Percentiles rank a stretch among this genome's conserved stretches.
These are phyloP conservation scores for Martes martes DNA, from an alignment of 2,113 vertebrate species.

Conservation along the genomic window DNA sequence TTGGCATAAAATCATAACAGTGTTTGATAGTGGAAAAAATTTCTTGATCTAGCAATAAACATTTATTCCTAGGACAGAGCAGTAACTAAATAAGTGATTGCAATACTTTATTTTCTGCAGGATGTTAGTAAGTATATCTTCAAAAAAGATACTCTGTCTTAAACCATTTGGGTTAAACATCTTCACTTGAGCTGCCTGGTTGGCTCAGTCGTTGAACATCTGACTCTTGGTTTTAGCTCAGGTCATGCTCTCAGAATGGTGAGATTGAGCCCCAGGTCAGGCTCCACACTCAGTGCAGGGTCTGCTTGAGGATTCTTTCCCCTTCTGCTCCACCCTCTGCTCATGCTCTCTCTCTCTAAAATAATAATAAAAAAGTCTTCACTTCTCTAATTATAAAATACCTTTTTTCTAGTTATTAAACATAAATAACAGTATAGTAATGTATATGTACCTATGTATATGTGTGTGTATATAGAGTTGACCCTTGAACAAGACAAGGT, in stretches of 20 bases:
- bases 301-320: neutral
- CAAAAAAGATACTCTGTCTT: neutral
- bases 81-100: neutral
- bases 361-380: neutral
- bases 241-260: neutral
- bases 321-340: neutral
- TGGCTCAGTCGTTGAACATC: neutral
- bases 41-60: neutral
- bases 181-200: neutral
- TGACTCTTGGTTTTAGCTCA: neutral
- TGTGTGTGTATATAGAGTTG: neutral
- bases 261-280: neutral
- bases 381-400: neutral
- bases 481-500: neutral
- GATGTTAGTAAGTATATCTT: neutral
- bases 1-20: constrained; percentile 52
- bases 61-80: neutral
- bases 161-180: neutral
- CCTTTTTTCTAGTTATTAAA: neutral
- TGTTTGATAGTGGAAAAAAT: neutral
- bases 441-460: neutral
- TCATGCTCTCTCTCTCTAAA: neutral
- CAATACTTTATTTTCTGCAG: neutral
- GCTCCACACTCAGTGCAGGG: neutral
- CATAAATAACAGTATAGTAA: neutral